These are phyloP conservation scores for Candoia aspera DNA, from an alignment of 2,113 vertebrate species.

Conservation along the genomic window DNA sequence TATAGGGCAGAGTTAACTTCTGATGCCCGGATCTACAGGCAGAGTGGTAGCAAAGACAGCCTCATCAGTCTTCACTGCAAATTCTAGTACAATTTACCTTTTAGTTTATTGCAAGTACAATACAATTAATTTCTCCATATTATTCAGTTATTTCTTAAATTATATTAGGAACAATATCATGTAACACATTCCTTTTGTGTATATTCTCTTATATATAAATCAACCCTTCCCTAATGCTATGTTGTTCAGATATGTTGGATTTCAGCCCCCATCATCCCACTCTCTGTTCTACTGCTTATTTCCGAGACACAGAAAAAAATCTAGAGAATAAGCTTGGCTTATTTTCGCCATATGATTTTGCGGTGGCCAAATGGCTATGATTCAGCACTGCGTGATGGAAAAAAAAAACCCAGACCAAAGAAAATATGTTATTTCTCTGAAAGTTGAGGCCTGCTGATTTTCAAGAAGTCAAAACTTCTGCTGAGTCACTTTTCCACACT, in stretches of 20 bases:
- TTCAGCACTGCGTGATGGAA: background rate
- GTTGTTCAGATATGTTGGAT: background rate
- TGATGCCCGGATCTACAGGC: background rate
- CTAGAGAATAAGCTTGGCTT: background rate
- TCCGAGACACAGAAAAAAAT: background rate
- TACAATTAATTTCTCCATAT: background rate
- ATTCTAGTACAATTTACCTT: background rate
- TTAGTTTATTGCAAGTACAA: background rate
- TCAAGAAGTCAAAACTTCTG: background rate
- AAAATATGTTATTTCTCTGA: background rate
- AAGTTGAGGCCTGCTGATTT: background rate
- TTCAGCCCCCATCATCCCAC: background rate
- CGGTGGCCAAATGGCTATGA: background rate
- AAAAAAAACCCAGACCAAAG: background rate
- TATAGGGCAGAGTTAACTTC: background rate
- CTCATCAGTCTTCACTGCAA: background rate
- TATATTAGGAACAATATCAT: background rate
- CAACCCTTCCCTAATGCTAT: background rate
- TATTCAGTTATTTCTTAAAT: background rate
- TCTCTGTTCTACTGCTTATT: background rate
- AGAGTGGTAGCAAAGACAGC: background rate
- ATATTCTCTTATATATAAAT: background rate
- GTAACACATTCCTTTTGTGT: background rate
- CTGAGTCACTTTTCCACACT: background rate
- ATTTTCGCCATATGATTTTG: background rate